Evolutionary conservation across 2,113 vertebrate species (phyloP).

Genomic region (Epinephelus cyanopodus): DNA sequence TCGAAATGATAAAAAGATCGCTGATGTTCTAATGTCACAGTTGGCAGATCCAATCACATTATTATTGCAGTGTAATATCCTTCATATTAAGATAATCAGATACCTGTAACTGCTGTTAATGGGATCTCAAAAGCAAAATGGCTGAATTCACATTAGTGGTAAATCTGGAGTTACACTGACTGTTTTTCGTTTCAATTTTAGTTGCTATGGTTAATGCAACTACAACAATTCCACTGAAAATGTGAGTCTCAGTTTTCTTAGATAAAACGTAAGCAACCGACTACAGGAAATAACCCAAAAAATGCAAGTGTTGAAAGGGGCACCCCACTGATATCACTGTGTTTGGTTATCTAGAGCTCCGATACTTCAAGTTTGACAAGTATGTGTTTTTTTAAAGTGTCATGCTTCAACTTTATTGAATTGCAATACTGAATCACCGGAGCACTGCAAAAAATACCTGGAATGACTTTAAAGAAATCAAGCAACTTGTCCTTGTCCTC

Average conservation of each 20-base stretch:
- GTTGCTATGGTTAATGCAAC: background rate
- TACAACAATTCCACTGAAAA: background rate
- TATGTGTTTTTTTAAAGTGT: background rate
- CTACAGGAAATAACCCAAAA: background rate
- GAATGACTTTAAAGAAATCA: background rate
- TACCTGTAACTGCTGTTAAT: constrained; percentile 17
- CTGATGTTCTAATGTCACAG: constrained; percentile 27
- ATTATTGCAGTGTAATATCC: constrained; percentile 23
- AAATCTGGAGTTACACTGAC: background rate
- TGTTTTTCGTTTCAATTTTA: background rate
- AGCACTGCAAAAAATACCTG: background rate
- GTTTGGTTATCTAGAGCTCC: background rate
- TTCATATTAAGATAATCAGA: constrained; percentile 14
- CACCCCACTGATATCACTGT: background rate
- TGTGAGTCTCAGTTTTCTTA: background rate
- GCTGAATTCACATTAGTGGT: background rate
- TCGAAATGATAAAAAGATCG: constrained; percentile 1
- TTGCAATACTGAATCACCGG: background rate
- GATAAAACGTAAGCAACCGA: background rate
- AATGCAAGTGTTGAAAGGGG: background rate
- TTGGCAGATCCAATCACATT: constrained; percentile 40
- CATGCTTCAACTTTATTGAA: background rate
- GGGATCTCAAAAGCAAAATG: constrained; percentile 21
- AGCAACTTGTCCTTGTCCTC: background rate
- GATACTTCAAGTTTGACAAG: background rate